A percentile compares a stretch with the other conserved stretches of the same genome.
phyloP scores from a whole-genome alignment of 1,140 invertebrate species.

The Nixonia krombeini region DNA sequence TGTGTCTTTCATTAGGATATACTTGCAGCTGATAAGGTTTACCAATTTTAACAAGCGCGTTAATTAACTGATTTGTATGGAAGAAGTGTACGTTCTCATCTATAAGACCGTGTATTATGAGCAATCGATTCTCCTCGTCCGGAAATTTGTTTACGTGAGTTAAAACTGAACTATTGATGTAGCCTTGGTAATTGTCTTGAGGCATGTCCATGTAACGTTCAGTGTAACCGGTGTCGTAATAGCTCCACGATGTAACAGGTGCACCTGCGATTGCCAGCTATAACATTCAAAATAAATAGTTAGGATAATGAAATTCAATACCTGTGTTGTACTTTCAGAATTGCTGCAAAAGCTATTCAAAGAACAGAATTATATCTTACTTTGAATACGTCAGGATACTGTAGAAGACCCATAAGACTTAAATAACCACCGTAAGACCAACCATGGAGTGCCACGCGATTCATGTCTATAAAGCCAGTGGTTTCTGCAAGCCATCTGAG shows the following conservation, averaged over 20 bases:
- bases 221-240: conserved; percentile 96
- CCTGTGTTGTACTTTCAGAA: no score
- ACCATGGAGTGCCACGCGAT: conserved; percentile 94
- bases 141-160: conserved; percentile 89
- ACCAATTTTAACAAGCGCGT: conserved; percentile 89
- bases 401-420: conserved; percentile 87
- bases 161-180: conserved; percentile 83
- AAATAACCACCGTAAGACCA: conserved; percentile 98
- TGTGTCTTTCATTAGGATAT: conserved; percentile 96
- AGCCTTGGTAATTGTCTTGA: conserved; percentile 83
- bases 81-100: conserved; percentile 99
- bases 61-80: conserved; percentile 93
- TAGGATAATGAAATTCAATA: no score
- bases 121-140: conserved; percentile 91
- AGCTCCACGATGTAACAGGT: conserved; percentile 95
- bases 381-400: conserved; percentile 88
- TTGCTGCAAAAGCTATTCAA: no score
- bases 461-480: conserved; percentile 91
- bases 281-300: conserved; percentile 40
- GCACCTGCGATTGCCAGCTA: conserved; percentile 93
- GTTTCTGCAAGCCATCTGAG: conserved; percentile 86
- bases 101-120: conserved; percentile 98
- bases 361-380: no score
- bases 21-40: conserved; percentile 94
- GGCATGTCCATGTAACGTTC: conserved; percentile 98